Conservation (phyloP, 2,888 invertebrate genomes). For the Bellardia bayeri region DNA sequence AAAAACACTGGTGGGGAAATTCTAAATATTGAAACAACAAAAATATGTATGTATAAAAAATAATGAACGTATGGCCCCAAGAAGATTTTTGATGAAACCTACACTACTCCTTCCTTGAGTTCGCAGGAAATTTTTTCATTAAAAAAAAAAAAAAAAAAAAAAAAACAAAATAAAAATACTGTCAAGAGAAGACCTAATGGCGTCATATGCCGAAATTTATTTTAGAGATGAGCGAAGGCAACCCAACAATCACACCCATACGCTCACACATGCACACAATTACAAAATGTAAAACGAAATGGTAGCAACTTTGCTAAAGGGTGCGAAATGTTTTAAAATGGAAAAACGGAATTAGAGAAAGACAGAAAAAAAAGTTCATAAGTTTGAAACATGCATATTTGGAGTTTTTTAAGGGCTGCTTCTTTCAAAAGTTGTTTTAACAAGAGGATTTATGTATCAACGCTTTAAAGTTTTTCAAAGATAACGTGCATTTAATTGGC, state of each 20-base stretch:
- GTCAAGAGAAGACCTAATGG: conserved; percentile 80
- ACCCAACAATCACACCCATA: not conserved
- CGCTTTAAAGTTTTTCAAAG: conserved; percentile 82
- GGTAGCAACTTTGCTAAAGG: conserved; percentile 60
- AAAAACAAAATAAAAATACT: conserved; percentile 77
- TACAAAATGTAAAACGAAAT: conserved; percentile 22
- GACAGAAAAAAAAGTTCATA: conserved; percentile 76
- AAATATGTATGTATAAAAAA: conserved; percentile 36
- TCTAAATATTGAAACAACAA: conserved; percentile 16
- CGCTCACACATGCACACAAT: conserved; percentile 2
- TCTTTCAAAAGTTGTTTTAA: conserved; percentile 75
- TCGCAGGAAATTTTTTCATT: conserved; percentile 56
- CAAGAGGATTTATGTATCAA: conserved; percentile 83
- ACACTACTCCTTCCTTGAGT: conserved; percentile 28
- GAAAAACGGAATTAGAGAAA: conserved; percentile 35
- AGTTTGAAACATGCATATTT: conserved; percentile 74
- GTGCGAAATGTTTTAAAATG: conserved; percentile 51
- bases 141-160: conserved; percentile 75
- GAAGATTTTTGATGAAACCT: conserved; percentile 79
- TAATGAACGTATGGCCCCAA: conserved; percentile 69
- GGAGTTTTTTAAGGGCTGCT: conserved; percentile 69
- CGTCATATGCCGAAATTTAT: conserved; percentile 81
- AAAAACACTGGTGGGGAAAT: conserved; percentile 62
- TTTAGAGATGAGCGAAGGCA: conserved; percentile 77
- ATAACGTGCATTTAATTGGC: conserved; percentile 83